These are phyloP conservation scores for Phenganax stokvisi DNA, from an alignment of 92 coral and sea anemone genomes.

Conservation along the genomic window DNA sequence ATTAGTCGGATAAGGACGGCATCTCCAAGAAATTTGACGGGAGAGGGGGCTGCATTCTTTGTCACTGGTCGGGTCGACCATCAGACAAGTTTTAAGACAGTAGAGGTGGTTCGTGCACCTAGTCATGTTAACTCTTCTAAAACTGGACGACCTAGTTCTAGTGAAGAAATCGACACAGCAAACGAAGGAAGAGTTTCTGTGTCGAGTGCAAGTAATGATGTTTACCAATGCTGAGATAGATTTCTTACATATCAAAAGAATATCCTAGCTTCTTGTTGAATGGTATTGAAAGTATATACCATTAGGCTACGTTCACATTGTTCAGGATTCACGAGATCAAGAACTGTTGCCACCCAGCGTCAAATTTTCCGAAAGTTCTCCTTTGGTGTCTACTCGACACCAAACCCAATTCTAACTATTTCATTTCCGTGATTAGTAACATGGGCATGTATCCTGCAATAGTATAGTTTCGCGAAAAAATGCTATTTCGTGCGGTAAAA, in stretches of 20 bases:
- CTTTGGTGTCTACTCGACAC: too few relatives aligned
- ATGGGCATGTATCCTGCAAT: too few relatives aligned
- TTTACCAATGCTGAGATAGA: neutral
- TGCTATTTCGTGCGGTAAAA: too few relatives aligned
- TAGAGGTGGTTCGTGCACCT: constrained; percentile 34
- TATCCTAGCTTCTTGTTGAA: neutral
- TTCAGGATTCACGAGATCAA: too few relatives aligned
- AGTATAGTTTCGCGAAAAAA: too few relatives aligned
- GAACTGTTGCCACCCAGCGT: too few relatives aligned
- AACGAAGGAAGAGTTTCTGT: constrained; percentile 17
- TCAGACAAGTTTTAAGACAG: constrained; percentile 21
- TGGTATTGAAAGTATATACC: too few relatives aligned
- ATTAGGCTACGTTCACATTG: too few relatives aligned
- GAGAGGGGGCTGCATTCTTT: constrained; percentile 30
- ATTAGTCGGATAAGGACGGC: neutral
- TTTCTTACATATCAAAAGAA: neutral
- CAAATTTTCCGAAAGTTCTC: too few relatives aligned
- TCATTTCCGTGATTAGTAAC: too few relatives aligned
- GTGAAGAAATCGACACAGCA: constrained; percentile 15
- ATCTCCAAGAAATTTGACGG: neutral
- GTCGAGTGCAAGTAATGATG: neutral
- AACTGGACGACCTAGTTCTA: constrained; percentile 22
- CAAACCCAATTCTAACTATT: too few relatives aligned
- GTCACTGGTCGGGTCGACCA: constrained; percentile 39
- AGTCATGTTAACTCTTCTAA: constrained; percentile 14